Evolutionary conservation across 2,113 vertebrate genomes (phyloP).

Genomic region (Taxidea taxus): DNA sequence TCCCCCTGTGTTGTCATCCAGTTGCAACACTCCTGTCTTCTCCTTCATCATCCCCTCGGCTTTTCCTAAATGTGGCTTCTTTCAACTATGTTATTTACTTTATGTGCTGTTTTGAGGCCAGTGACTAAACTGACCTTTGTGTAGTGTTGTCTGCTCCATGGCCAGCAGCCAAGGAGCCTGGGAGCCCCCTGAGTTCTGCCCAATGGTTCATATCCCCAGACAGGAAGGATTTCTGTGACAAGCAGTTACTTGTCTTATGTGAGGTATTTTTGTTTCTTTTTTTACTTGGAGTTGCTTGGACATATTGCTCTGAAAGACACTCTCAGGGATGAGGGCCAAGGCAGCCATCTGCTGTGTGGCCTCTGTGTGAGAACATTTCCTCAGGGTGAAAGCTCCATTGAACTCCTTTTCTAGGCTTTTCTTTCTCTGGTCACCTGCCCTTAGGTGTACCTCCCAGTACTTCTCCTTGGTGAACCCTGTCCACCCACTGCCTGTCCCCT

Average conservation of each 20-base stretch:
- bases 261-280: not conserved
- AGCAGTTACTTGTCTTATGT: not conserved
- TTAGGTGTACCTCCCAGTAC: too few species aligned
- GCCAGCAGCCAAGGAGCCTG: not conserved
- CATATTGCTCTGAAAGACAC: not conserved
- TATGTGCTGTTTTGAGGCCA: constrained; percentile 4
- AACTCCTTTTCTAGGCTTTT: not conserved
- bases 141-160: not conserved
- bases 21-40: not conserved
- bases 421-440: not conserved
- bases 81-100: constrained; percentile 45
- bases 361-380: not conserved
- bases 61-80: not conserved
- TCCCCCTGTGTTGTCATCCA: not conserved
- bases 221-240: not conserved
- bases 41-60: constrained; percentile 25
- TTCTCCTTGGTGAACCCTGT: not conserved
- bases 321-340: not conserved
- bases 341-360: not conserved
- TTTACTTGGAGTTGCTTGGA: not conserved
- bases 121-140: not conserved
- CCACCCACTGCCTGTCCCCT: not conserved
- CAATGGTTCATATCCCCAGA: fast-evolving
- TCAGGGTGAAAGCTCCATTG: not conserved
- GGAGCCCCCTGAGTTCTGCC: not conserved